Percentiles rank a stretch among this genome's conserved stretches.
These are phyloP conservation scores for Heliconius hermathena DNA, from an alignment of 1,140 invertebrate genomes.

Conservation along the genomic window DNA sequence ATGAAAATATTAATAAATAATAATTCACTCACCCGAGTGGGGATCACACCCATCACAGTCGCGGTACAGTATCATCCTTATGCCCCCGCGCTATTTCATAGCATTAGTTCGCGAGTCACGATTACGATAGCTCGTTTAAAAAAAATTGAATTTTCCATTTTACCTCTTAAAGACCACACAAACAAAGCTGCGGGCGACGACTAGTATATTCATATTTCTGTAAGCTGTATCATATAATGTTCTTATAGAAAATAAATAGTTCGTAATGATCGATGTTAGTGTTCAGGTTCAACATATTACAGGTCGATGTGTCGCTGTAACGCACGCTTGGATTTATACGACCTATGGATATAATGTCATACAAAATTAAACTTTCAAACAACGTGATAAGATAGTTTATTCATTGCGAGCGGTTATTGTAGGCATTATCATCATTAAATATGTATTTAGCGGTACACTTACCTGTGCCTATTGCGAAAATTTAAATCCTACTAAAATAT, in stretches of 20 bases:
- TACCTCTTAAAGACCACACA: too few species aligned
- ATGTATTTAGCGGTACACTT: neutral
- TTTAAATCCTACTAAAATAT: neutral
- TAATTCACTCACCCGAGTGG: too few species aligned
- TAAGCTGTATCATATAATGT: neutral
- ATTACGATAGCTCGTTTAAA: slow-evolving; percentile 3
- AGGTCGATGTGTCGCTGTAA: neutral
- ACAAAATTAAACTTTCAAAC: neutral
- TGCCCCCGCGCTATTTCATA: neutral
- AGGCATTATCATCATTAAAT: neutral
- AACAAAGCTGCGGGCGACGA: too few species aligned
- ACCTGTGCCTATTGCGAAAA: neutral
- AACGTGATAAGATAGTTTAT: neutral
- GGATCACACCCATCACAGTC: too few species aligned
- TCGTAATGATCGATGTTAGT: neutral
- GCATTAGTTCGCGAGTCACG: neutral
- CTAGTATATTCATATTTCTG: too few species aligned
- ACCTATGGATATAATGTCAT: too few species aligned
- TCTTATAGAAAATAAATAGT: neutral
- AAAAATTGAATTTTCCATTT: too few species aligned
- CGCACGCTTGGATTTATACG: too few species aligned
- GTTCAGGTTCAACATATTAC: neutral
- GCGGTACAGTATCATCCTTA: too few species aligned
- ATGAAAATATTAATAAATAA: too few species aligned
- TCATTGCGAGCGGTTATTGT: neutral